Conservation (phyloP, 2,113 vertebrate genomes). For the Lampris incognitus region DNA sequence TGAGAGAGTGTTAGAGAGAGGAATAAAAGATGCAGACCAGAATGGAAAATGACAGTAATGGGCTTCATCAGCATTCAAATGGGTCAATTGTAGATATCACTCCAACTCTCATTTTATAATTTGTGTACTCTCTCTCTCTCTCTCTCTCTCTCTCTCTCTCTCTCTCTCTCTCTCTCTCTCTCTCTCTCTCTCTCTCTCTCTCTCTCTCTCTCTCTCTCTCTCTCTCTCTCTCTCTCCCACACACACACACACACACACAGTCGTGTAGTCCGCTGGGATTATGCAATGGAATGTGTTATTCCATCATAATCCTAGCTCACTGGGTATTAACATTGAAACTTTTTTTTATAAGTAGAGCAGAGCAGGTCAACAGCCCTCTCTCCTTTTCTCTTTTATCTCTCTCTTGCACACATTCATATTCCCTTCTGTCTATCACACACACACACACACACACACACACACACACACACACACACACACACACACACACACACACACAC, state of each 20-base stretch:
- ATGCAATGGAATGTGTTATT: constrained; percentile 58
- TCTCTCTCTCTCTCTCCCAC: constrained; percentile 23
- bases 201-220: constrained; percentile 30
- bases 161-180: constrained; percentile 28
- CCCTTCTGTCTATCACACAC: too few species aligned
- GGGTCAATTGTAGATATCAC: constrained; percentile 28
- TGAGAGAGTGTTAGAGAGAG: not conserved
- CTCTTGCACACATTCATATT: not conserved
- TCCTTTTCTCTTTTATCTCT: not conserved
- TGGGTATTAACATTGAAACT: constrained; percentile 51
- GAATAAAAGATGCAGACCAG: not conserved
- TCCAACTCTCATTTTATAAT: constrained; percentile 5
- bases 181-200: constrained; percentile 26
- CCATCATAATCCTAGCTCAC: constrained; percentile 55
- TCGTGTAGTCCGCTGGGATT: constrained; percentile 51
- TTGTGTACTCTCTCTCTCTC: not conserved
- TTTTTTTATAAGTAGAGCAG: constrained; percentile 19
- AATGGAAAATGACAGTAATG: not conserved
- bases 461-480: too few species aligned
- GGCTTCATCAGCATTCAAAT: constrained; percentile 5
- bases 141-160: not conserved
- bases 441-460: too few species aligned
- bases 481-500: too few species aligned
- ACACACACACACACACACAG: constrained; percentile 10
- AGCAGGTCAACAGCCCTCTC: constrained; percentile 5